phyloP scores from a whole-genome alignment of 2,888 invertebrate species.

The Myopa testacea region DNA sequence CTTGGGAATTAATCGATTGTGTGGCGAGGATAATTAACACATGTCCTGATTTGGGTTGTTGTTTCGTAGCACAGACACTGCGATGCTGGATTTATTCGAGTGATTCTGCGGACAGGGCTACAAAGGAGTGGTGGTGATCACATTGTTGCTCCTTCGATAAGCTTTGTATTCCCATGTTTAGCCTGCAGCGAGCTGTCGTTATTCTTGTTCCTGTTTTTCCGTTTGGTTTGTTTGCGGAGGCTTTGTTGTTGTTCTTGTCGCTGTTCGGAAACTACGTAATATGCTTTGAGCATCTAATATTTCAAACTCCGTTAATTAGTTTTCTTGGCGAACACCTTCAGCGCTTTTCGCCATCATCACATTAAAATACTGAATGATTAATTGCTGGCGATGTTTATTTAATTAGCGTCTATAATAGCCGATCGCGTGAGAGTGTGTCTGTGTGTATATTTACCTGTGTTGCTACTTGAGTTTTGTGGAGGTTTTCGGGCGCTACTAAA shows the following conservation, averaged over 20 bases:
- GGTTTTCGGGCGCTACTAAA: too few relatives aligned
- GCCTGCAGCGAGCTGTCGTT: conserved; percentile 1
- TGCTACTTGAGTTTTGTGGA: too few relatives aligned
- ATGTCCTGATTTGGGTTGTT: conserved; percentile 64
- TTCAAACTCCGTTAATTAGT: conserved; percentile 48
- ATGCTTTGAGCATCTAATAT: conserved; percentile 46
- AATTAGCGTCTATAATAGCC: conserved; percentile 48
- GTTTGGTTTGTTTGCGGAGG: conserved; percentile 14
- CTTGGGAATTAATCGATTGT: conserved; percentile 48
- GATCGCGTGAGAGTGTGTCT: not conserved
- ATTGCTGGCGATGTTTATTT: conserved; percentile 56
- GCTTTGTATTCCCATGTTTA: too few relatives aligned
- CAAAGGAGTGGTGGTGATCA: not conserved
- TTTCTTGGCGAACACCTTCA: conserved; percentile 52
- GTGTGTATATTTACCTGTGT: not conserved
- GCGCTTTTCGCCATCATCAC: conserved; percentile 47
- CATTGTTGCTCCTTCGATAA: not conserved
- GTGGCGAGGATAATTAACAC: conserved; percentile 60
- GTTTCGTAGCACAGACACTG: conserved; percentile 5
- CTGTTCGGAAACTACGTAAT: conserved; percentile 38
- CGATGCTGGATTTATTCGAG: conserved; percentile 11
- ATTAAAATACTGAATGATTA: conserved; percentile 59
- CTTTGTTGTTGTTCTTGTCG: conserved; percentile 12
- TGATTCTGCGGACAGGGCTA: too few relatives aligned
- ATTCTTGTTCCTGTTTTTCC: conserved; percentile 25